Evolutionary conservation across 2,113 vertebrate species (phyloP), one percentile per base, ranked within the genome.

Genomic region (Pica pica): DNA sequence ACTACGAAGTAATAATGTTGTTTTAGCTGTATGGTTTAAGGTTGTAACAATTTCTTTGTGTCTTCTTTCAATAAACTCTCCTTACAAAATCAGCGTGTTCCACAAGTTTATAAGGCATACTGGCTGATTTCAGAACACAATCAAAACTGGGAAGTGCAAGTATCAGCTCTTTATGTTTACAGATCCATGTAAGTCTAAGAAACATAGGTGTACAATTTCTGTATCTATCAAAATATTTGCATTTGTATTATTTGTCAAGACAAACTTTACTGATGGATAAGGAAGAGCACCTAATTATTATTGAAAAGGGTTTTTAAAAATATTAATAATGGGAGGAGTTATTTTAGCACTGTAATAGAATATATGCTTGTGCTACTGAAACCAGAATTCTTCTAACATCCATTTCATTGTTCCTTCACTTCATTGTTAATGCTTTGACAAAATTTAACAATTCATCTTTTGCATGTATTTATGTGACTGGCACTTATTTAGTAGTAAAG

Each of bases 201-300:
- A 87, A 68, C 19, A 63, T 2, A 70, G 9, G 35, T 2, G 5
- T 1, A 28, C 0, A 3, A 11, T 52, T 28, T 77, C 4, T 75
- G 6, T 41, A 35, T 24, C 1, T 30, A 63, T 56, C 12, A 88
- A 77, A 86, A 71, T 74, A 80, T 55, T 83, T 88, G 4, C 37
- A 35, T 65, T 65, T 93, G 3, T 42, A 35, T 44, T 42, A 41
- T 49, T 83, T 83, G 3, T 64, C 41, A 88, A 31, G 11, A 44
- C 30, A 8, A 80, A 46, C 13, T 49, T 64, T 47, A 3, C 7
- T 83, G 20, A 67, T 35, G 19, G 18, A 35, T 83, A 42, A 35
- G 18, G 18, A 73, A 77, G 46, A 42, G 0, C 13, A 52, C 3
- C 5, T 6, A 61, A 30, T 64, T 64, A 82, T 22, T 52, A 60